phyloP scores from a whole-genome alignment of 2,797 vertebrate genomes.

The Cossypha polioptera region DNA sequence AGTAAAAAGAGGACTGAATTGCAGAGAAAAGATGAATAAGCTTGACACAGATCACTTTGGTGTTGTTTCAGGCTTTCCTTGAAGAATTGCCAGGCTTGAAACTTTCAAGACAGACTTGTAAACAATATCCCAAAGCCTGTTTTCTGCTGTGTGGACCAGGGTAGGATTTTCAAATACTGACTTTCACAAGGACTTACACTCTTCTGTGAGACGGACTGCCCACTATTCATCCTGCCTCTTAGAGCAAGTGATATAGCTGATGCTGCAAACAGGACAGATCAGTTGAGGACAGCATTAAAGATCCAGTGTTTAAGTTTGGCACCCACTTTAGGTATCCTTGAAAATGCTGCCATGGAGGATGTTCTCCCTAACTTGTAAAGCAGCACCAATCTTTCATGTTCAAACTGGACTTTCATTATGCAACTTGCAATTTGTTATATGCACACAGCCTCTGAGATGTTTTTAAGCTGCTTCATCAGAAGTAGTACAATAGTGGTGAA shows the following conservation, averaged over 20 bases:
- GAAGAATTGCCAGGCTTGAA: conserved; percentile 21
- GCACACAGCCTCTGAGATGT: neutral
- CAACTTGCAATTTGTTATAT: neutral
- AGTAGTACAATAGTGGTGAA: neutral
- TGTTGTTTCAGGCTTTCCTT: conserved; percentile 16
- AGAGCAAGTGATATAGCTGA: neutral
- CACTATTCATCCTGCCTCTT: neutral
- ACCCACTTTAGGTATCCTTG: neutral
- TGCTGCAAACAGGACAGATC: neutral
- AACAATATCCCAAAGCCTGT: neutral
- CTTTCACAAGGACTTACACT: neutral
- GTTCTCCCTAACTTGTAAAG: neutral
- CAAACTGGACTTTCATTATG: neutral
- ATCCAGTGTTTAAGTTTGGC: neutral
- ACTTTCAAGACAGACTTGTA: neutral
- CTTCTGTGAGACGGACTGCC: neutral
- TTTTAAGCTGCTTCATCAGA: neutral
- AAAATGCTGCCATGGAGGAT: neutral
- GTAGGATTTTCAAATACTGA: neutral
- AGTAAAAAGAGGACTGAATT: neutral
- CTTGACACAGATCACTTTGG: neutral
- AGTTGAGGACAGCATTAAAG: neutral
- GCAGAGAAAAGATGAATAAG: conserved; percentile 1
- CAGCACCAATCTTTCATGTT: neutral
- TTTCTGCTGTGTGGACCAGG: neutral